A percentile compares a stretch with the other conserved stretches of the same genome.
phyloP scores from a whole-genome alignment of 2,888 invertebrate species.

The Lacanobia oleracea region DNA sequence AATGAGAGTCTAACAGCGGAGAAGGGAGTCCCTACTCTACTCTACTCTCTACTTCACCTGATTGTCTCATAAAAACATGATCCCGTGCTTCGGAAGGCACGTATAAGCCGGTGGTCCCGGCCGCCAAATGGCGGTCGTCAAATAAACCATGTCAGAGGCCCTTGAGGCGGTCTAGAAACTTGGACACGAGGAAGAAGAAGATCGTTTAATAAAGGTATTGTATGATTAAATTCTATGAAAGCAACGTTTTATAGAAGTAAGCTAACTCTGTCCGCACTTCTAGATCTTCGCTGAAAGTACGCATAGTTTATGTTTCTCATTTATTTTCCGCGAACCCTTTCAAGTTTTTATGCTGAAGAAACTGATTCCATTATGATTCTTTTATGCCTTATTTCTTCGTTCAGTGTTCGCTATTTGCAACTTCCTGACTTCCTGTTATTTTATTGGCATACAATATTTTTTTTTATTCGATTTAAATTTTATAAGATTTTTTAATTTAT shows the following conservation, averaged over 20 bases:
- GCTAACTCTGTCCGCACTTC: constrained; percentile 4
- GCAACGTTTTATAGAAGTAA: not conserved
- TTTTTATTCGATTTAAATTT: too few species aligned
- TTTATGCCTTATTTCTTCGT: constrained; percentile 7
- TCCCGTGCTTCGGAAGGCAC: too few species aligned
- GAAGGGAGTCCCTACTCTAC: too few species aligned
- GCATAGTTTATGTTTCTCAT: constrained; percentile 4
- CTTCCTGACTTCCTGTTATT: not conserved
- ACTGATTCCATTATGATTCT: constrained; percentile 16
- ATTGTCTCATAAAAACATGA: too few species aligned
- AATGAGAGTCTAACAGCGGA: too few species aligned
- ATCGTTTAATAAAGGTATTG: not conserved
- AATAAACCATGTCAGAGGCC: too few species aligned
- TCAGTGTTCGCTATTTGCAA: not conserved
- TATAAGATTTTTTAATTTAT: too few species aligned
- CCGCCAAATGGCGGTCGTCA: too few species aligned
- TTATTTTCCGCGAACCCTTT: constrained; percentile 28
- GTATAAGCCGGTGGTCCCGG: too few species aligned
- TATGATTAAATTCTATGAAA: not conserved
- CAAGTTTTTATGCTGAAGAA: constrained; percentile 6
- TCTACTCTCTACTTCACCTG: too few species aligned
- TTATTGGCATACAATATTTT: not conserved
- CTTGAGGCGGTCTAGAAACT: too few species aligned
- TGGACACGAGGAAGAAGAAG: too few species aligned
- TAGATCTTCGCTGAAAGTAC: not conserved